These are phyloP conservation scores for Tetraodon nigroviridis DNA, from an alignment of 2,113 vertebrate species.

Conservation along the genomic window DNA sequence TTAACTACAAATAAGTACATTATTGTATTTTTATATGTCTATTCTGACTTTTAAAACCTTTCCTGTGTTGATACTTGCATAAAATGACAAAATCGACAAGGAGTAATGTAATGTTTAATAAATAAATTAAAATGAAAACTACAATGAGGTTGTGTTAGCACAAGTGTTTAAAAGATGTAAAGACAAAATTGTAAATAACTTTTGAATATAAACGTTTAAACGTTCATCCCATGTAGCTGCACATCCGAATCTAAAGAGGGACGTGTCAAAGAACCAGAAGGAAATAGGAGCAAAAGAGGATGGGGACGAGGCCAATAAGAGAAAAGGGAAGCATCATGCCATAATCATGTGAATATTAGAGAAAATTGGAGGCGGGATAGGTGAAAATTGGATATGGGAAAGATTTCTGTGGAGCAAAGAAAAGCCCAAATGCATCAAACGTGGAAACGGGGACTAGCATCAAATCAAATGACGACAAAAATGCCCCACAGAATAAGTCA, in stretches of 20 bases:
- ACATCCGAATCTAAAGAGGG: slow-evolving; percentile 19
- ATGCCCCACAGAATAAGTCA: slow-evolving; percentile 47
- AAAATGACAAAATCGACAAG: slow-evolving; percentile 7
- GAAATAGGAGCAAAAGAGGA: slow-evolving; percentile 34
- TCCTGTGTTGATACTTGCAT: neutral
- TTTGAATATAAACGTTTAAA: slow-evolving; percentile 12
- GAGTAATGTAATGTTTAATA: no score
- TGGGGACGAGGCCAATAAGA: slow-evolving; percentile 31
- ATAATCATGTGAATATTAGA: slow-evolving; percentile 69
- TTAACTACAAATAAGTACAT: no score
- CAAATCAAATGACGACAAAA: slow-evolving; percentile 60
- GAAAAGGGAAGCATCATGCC: slow-evolving; percentile 61
- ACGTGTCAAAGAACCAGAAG: slow-evolving; percentile 27
- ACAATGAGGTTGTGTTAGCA: no score
- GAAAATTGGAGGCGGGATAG: slow-evolving; percentile 67
- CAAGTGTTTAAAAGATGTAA: neutral
- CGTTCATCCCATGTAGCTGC: slow-evolving; percentile 31
- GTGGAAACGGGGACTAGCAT: slow-evolving; percentile 62
- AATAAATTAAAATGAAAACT: no score
- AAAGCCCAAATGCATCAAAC: slow-evolving; percentile 62
- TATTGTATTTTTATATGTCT: no score
- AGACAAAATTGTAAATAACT: no score
- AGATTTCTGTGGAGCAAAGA: slow-evolving; percentile 45
- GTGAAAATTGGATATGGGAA: slow-evolving; percentile 67
- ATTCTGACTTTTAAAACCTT: no score